Evolutionary conservation across 2,888 invertebrate species (phyloP).

Genomic region (Periphyllus acericola): DNA sequence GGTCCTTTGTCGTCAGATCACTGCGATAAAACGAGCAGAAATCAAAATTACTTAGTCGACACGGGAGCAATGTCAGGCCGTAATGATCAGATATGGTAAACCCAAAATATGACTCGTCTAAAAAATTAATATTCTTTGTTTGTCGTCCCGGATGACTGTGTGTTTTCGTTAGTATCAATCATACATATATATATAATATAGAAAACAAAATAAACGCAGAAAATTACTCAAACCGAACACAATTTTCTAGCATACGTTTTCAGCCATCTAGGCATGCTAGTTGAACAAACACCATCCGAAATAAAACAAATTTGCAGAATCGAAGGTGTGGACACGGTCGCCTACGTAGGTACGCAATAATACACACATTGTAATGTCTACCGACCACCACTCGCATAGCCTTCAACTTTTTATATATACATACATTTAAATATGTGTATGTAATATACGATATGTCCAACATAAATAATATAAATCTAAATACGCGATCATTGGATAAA

Average conservation of each 20-base stretch:
- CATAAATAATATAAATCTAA: slow-evolving; percentile 28
- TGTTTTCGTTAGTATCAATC: not conserved
- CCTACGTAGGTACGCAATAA: not conserved
- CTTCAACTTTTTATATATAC: not conserved
- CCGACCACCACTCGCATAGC: not conserved
- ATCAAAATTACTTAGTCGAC: not conserved
- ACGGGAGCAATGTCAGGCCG: not conserved
- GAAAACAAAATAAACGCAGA: not conserved
- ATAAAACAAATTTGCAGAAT: not conserved
- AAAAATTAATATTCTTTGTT: slow-evolving; percentile 30
- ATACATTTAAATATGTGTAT: not conserved
- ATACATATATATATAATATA: not conserved
- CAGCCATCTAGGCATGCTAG: not conserved
- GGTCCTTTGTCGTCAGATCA: not conserved
- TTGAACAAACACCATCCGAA: not conserved
- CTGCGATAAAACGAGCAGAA: not conserved
- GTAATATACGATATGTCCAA: not conserved
- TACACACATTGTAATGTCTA: not conserved
- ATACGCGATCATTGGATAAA: not conserved
- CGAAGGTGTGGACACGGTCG: not conserved
- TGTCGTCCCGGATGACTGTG: not conserved
- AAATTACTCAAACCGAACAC: not conserved
- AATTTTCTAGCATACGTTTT: not conserved
- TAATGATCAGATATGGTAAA: not conserved
- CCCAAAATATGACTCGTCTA: slow-evolving; percentile 5